Evolutionary conservation across 2,113 vertebrate species (phyloP).

Genomic region (Etheostoma spectabile): DNA sequence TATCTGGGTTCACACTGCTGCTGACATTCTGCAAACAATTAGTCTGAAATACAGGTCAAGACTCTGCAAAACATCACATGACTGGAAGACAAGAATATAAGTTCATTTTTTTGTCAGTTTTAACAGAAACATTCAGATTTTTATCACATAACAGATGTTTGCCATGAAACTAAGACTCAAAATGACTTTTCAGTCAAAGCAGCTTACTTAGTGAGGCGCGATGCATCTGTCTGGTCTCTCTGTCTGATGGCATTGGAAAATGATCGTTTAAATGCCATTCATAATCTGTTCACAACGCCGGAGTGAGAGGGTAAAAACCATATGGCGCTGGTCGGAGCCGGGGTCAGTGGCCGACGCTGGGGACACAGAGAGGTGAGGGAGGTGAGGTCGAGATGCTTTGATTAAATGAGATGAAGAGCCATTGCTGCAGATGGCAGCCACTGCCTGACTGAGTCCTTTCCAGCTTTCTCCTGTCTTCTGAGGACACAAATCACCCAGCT

Average conservation of each 20-base stretch:
- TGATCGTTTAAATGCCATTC: conserved; percentile 67
- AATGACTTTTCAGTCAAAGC: conserved; percentile 50
- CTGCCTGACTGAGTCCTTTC: conserved; percentile 14
- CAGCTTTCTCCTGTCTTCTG: conserved; percentile 30
- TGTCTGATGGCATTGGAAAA: conserved; percentile 46
- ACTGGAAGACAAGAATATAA: background rate
- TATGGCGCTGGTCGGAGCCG: conserved; percentile 28
- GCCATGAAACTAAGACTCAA: conserved; percentile 40
- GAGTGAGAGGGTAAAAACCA: conserved; percentile 35
- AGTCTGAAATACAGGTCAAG: background rate
- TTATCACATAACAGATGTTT: conserved; percentile 47
- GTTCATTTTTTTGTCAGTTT: background rate
- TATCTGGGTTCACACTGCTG: background rate
- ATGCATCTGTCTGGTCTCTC: conserved; percentile 33
- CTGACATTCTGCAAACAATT: background rate
- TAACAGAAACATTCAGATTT: conserved; percentile 15
- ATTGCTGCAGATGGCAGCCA: conserved; percentile 61
- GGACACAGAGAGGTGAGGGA: conserved; percentile 52
- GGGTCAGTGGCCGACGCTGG: conserved; percentile 34
- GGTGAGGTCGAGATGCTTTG: conserved; percentile 28
- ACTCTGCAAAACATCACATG: background rate
- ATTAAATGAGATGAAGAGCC: conserved; percentile 24
- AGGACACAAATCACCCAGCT: conserved; percentile 70
- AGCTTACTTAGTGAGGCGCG: conserved; percentile 32
- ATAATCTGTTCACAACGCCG: conserved; percentile 46